These are phyloP conservation scores for Stichodactyla mertensii DNA, from an alignment of 64 coral and sea anemone genomes.

Conservation along the genomic window DNA sequence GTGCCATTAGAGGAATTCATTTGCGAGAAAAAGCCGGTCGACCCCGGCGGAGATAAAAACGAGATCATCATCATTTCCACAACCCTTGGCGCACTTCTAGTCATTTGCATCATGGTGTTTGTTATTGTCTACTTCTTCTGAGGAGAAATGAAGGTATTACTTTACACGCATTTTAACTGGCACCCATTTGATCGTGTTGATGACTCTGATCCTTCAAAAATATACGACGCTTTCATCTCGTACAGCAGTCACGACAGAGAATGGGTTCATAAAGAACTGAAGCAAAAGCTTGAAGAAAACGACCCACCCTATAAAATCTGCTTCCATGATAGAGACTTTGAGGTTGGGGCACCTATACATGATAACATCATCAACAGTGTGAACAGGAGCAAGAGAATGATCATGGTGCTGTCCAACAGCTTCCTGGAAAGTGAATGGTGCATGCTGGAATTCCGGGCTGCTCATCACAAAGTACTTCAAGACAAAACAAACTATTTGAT, in stretches of 20 bases:
- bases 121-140: constrained; percentile 28
- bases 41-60: neutral
- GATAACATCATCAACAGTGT: constrained; percentile 71
- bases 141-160: constrained; percentile 59
- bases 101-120: constrained; percentile 4
- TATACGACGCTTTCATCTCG: constrained; percentile 74
- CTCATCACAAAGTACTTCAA: constrained; percentile 71
- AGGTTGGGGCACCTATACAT: constrained; percentile 44
- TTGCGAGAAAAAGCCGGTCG: neutral
- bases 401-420: constrained; percentile 59
- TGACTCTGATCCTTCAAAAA: constrained; percentile 59
- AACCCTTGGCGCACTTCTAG: constrained; percentile 17
- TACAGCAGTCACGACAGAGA: constrained; percentile 52
- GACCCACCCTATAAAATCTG: constrained; percentile 69
- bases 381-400: constrained; percentile 51
- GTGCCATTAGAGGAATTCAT: constrained; percentile 47
- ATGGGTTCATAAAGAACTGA: constrained; percentile 54
- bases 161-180: constrained; percentile 68
- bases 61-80: neutral
- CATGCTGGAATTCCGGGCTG: constrained; percentile 82
- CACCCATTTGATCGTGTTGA: constrained; percentile 73
- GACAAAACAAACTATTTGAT: constrained; percentile 73
- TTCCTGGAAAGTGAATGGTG: constrained; percentile 88
- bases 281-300: constrained; percentile 38
- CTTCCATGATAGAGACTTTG: constrained; percentile 62